phyloP scores from a whole-genome alignment of 2,113 vertebrate species.

The Mustela lutreola region DNA sequence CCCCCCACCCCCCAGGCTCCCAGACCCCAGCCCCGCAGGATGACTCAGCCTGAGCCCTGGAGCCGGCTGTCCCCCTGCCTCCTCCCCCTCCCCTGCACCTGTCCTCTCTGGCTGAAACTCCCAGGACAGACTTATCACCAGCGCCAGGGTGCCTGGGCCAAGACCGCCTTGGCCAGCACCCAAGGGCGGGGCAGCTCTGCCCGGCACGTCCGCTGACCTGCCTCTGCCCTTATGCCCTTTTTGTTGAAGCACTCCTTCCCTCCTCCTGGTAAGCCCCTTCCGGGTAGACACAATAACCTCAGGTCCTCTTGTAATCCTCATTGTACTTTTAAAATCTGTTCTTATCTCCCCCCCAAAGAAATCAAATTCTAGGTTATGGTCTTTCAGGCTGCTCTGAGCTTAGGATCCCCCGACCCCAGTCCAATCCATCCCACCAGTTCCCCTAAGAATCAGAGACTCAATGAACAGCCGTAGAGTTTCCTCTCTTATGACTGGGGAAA shows the following conservation, averaged over 20 bases:
- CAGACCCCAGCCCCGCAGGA: background rate
- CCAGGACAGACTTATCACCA: background rate
- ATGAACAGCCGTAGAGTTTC: background rate
- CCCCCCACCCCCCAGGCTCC: no score
- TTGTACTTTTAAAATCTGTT: background rate
- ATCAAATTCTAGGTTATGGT: background rate
- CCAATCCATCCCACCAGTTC: background rate
- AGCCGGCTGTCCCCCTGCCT: background rate
- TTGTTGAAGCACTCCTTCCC: background rate
- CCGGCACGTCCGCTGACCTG: background rate
- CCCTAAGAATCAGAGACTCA: background rate
- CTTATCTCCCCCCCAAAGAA: background rate
- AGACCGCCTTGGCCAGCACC: background rate
- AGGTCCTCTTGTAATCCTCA: background rate
- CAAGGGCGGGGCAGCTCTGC: background rate
- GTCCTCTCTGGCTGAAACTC: constrained; percentile 16
- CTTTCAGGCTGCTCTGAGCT: background rate
- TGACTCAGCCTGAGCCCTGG: constrained; percentile 23
- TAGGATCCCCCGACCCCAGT: accelerated
- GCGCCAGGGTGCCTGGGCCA: background rate
- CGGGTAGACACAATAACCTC: background rate
- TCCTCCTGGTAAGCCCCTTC: background rate
- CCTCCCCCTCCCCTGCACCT: background rate
- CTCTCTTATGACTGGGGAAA: background rate
- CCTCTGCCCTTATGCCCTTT: background rate